phyloP scores from a whole-genome alignment of 2,888 invertebrate genomes.

The Cordylochernes scorpioides region DNA sequence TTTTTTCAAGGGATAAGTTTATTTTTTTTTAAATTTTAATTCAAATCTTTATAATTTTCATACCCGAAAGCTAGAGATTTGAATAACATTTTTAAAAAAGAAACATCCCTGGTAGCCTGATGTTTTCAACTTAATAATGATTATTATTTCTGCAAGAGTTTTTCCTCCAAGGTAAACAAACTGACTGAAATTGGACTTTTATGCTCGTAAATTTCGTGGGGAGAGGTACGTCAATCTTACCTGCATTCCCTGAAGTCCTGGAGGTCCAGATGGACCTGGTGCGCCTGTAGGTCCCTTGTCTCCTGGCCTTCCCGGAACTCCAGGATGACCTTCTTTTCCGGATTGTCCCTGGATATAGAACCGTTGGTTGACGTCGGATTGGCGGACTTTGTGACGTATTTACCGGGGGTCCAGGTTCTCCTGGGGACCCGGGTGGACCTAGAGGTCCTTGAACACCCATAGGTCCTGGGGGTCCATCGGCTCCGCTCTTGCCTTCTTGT shows the following conservation, averaged over 20 bases:
- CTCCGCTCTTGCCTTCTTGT: conserved; percentile 11
- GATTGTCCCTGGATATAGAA: conserved; percentile 32
- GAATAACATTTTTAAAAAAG: too few relatives aligned
- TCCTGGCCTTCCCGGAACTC: conserved; percentile 34
- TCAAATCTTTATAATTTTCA: too few relatives aligned
- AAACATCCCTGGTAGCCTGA: too few relatives aligned
- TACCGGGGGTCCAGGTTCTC: conserved; percentile 33
- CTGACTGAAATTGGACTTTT: too few relatives aligned
- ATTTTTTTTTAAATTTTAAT: too few relatives aligned
- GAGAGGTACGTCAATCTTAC: conserved; percentile 10
- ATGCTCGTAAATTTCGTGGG: too few relatives aligned
- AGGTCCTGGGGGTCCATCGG: conserved; percentile 23
- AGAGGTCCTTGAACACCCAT: conserved; percentile 32
- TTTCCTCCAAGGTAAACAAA: too few relatives aligned
- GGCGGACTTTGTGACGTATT: not conserved
- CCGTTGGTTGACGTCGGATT: not conserved
- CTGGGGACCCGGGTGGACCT: conserved; percentile 33
- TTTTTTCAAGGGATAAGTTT: too few relatives aligned
- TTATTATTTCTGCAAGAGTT: too few relatives aligned
- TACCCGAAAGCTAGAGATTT: too few relatives aligned
- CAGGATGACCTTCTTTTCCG: conserved; percentile 39
- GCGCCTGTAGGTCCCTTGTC: conserved; percentile 36
- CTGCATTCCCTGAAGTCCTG: conserved; percentile 44
- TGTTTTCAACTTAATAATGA: too few relatives aligned
- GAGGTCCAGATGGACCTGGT: conserved; percentile 27